Evolutionary conservation across 2,888 invertebrate genomes (phyloP).

Genomic region (Eurois occulta): DNA sequence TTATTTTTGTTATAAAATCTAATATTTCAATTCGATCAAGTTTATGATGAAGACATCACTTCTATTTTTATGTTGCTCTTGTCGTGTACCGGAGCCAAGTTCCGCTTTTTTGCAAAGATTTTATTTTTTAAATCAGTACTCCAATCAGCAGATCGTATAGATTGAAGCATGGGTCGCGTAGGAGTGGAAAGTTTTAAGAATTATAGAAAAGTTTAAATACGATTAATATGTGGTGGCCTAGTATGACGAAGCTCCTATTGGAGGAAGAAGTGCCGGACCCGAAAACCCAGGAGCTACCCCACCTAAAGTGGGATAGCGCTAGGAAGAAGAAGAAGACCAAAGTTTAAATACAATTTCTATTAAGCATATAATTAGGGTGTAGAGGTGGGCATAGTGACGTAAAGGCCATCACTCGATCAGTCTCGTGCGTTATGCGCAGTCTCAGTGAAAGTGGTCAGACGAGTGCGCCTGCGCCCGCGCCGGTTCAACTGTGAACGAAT

Average conservation of each 20-base stretch:
- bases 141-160: slow-evolving; percentile 10
- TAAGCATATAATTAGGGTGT: slow-evolving; percentile 36
- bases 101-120: slow-evolving; percentile 32
- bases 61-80: slow-evolving; percentile 43
- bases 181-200: slow-evolving; percentile 40
- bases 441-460: slow-evolving; percentile 67
- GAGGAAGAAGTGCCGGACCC: no score
- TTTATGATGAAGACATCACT: slow-evolving; percentile 33
- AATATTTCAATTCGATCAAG: slow-evolving; percentile 32
- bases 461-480: slow-evolving; percentile 58
- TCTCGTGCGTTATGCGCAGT: slow-evolving; percentile 62
- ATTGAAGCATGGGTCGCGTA: slow-evolving; percentile 8
- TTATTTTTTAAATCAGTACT: slow-evolving; percentile 36
- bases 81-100: slow-evolving; percentile 37
- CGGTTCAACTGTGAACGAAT: slow-evolving; percentile 57
- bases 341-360: slow-evolving; percentile 24
- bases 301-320: no score
- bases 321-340: slow-evolving; percentile 1
- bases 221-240: no score
- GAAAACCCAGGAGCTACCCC: no score
- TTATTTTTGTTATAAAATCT: slow-evolving; percentile 24
- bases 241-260: no score
- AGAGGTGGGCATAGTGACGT: slow-evolving; percentile 42
- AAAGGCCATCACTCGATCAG: slow-evolving; percentile 44
- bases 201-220: slow-evolving; percentile 20